Evolutionary conservation across 1,140 invertebrate species (phyloP).

Genomic region (Proctacanthus coquilletti): DNA sequence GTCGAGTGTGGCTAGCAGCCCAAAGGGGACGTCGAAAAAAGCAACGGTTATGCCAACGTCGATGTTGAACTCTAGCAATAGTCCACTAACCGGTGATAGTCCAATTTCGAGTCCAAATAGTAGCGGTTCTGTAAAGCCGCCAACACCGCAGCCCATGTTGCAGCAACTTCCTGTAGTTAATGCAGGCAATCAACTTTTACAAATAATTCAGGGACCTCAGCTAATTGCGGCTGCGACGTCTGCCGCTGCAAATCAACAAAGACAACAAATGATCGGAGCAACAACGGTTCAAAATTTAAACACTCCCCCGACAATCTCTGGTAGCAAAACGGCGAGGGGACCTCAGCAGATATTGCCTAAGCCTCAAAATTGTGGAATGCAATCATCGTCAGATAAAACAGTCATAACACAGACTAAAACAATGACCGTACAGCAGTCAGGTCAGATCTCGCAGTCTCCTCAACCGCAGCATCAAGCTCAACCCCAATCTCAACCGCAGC

Average conservation of each 20-base stretch:
- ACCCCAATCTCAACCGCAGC: slow-evolving; percentile 4
- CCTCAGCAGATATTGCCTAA: slow-evolving; percentile 6
- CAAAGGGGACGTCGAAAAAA: slow-evolving; percentile 30
- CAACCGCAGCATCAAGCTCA: slow-evolving; percentile 15
- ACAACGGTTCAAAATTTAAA: too few relatives aligned
- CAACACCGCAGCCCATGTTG: slow-evolving; percentile 2
- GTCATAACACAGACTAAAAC: slow-evolving; percentile 6
- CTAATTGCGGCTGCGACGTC: neutral
- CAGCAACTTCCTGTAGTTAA: slow-evolving; percentile 2
- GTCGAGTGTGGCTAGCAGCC: slow-evolving; percentile 26
- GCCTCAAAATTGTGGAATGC: neutral
- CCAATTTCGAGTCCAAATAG: slow-evolving; percentile 21
- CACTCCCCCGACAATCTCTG: too few relatives aligned
- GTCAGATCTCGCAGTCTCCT: slow-evolving; percentile 22
- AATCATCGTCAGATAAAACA: slow-evolving; percentile 2
- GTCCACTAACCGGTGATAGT: slow-evolving; percentile 28
- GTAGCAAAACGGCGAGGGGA: neutral
- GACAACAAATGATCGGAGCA: slow-evolving; percentile 5
- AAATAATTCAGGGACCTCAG: slow-evolving; percentile 1
- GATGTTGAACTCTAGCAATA: slow-evolving; percentile 24
- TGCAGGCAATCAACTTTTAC: slow-evolving; percentile 2
- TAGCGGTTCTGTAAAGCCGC: neutral
- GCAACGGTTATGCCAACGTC: slow-evolving; percentile 18
- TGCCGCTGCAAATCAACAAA: neutral
- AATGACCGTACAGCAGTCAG: slow-evolving; percentile 8